phyloP scores from a whole-genome alignment of 2,797 vertebrate species.

The Petrocephalus sullivani region DNA sequence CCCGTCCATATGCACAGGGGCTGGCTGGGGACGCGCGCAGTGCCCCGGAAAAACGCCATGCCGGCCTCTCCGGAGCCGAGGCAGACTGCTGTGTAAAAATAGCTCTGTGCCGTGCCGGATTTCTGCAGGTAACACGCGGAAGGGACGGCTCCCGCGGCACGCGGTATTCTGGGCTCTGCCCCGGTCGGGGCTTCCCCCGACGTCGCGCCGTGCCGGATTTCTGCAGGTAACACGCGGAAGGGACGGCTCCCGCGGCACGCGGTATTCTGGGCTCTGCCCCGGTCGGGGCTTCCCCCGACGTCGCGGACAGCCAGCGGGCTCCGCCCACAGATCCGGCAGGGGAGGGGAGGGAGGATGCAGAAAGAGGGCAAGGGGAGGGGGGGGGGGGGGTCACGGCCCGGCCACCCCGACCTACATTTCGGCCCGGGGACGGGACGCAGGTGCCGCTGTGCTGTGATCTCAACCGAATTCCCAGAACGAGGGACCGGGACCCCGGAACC shows the following conservation, averaged over 20 bases:
- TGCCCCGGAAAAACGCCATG: constrained; percentile 31
- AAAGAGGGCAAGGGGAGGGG: constrained; percentile 36
- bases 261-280: background rate
- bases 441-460: constrained; percentile 35
- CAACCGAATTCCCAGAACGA: constrained; percentile 70
- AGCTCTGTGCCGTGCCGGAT: constrained; percentile 41
- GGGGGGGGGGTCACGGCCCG: constrained; percentile 23
- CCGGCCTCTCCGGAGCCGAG: constrained; percentile 48
- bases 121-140: constrained; percentile 35
- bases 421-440: constrained; percentile 22
- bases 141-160: constrained; percentile 19
- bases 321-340: constrained; percentile 6
- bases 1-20: background rate
- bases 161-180: background rate
- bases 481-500: constrained; percentile 50
- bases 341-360: constrained; percentile 28
- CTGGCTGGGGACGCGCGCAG: background rate
- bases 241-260: background rate
- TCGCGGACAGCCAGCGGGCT: constrained; percentile 20
- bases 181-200: constrained; percentile 1
- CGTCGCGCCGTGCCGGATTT: too few relatives aligned
- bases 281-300: constrained; percentile 1
- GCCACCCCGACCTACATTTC: constrained; percentile 37
- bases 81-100: constrained; percentile 46
- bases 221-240: constrained; percentile 37